A percentile compares a stretch with the other conserved stretches of the same genome.
These are phyloP conservation scores for Parapsyche elsis DNA, from an alignment of 1,140 invertebrate species.

Conservation along the genomic window DNA sequence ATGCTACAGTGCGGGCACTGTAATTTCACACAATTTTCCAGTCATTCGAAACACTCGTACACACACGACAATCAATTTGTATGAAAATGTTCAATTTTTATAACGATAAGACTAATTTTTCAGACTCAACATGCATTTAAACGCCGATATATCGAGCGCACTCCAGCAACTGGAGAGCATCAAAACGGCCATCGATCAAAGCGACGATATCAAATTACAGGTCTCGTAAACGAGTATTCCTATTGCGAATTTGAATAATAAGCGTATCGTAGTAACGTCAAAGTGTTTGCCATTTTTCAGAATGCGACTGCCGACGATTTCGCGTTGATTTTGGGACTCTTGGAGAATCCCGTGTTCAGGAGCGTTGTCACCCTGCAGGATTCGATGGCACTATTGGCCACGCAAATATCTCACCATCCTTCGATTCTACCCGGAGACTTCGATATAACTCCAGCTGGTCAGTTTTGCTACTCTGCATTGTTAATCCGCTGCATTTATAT, in stretches of 20 bases:
- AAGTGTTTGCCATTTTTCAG: conserved; percentile 60
- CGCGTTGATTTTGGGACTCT: conserved; percentile 84
- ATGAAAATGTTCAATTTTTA: too few relatives aligned
- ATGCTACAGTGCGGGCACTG: too few relatives aligned
- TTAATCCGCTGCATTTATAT: neutral
- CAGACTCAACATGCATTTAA: conserved; percentile 53
- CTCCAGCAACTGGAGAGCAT: conserved; percentile 83
- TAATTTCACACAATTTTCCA: too few relatives aligned
- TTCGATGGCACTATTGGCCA: conserved; percentile 82
- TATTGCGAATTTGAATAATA: neutral
- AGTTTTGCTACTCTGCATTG: too few relatives aligned
- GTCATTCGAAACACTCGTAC: too few relatives aligned
- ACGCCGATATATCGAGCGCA: conserved; percentile 75
- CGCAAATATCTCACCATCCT: conserved; percentile 86
- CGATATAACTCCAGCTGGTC: conserved; percentile 83
- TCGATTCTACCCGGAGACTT: conserved; percentile 92
- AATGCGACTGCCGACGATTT: conserved; percentile 85
- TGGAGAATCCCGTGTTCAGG: conserved; percentile 92
- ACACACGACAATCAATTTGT: too few relatives aligned
- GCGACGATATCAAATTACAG: conserved; percentile 78
- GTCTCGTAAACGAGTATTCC: conserved; percentile 58
- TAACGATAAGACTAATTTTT: neutral
- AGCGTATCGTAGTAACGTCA: too few relatives aligned
- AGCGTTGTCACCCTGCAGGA: conserved; percentile 93
- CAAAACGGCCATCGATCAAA: conserved; percentile 78